Conservation (phyloP, 2,888 invertebrate species). For the Silvanus unidentatus region DNA sequence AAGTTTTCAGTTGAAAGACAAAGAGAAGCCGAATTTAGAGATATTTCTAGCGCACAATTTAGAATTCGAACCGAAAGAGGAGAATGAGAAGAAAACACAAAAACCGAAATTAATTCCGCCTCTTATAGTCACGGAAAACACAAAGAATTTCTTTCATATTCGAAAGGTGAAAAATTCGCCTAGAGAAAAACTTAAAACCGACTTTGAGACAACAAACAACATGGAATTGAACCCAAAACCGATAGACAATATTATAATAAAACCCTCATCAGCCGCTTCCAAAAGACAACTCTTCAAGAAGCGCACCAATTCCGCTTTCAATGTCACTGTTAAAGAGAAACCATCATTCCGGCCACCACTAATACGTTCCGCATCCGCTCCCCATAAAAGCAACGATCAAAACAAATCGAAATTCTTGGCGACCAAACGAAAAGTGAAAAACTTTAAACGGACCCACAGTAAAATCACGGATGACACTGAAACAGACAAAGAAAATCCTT, state of each 20-base stretch:
- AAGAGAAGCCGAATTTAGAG: constrained; percentile 53
- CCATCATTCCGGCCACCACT: constrained; percentile 33
- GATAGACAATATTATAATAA: constrained; percentile 30
- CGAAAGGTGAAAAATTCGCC: constrained; percentile 11
- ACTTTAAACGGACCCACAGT: constrained; percentile 18
- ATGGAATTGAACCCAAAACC: constrained; percentile 11
- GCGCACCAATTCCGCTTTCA: constrained; percentile 41
- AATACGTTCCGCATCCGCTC: constrained; percentile 37
- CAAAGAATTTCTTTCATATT: constrained; percentile 25
- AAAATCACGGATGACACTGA: constrained; percentile 11
- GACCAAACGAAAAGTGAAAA: constrained; percentile 36
- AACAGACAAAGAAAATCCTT: constrained; percentile 19
- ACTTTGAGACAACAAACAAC: constrained; percentile 13
- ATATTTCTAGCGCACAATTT: constrained; percentile 43
- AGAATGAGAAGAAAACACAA: neutral
- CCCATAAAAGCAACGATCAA: constrained; percentile 30
- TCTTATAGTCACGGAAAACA: constrained; percentile 15
- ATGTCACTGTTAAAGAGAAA: constrained; percentile 27
- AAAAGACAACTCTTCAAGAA: constrained; percentile 41
- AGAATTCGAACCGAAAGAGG: constrained; percentile 3
- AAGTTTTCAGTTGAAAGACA: constrained; percentile 50
- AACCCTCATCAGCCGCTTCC: constrained; percentile 37
- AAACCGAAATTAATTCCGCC: constrained; percentile 27
- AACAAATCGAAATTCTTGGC: constrained; percentile 33
- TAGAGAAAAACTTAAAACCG: constrained; percentile 8